Base-by-base conservation (phyloP, 2,113 vertebrate species). In the Corythornis madagascariensis region DNA sequence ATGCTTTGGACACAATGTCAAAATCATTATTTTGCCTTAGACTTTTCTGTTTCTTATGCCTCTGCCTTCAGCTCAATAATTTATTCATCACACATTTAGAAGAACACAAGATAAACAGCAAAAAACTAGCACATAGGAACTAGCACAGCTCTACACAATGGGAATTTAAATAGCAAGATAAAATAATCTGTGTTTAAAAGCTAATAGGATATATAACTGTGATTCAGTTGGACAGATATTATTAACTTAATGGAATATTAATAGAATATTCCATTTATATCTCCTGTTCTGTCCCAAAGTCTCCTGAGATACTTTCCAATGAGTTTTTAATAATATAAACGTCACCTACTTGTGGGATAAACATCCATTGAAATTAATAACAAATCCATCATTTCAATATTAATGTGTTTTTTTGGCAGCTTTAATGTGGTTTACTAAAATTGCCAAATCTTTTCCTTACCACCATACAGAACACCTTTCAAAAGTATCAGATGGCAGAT, bases 1-100 rank as follows among this genome's bases (percentile, higher is more conserved):
- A 88, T 83, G 85, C 63, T 91, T 90, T 85, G 75, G 93, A 95
- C 87, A 89, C 83, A 71, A 90, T 86, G 96, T 93, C 96, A 96
- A 52, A 95, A 84, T 76, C 73, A 92, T 95, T 94, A 90, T 86
- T 92, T 93, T 94, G 72, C 85, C 35, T 93, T 69, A 71, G 56
- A 83, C 45, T 66, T 16, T 86, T 83, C 52, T 89, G 75, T 74
- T 91, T 67, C 66, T 95, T 79, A 86, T 76, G 84, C 66, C n/a
- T 88, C 82, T 79, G 84, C 79, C 80, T 95, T 67, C 60, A 92
- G 91, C 64, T 92, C 92, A 82, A 65, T 95, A 86, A 92, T 90
- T 81, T 67, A 81, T 77, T 89, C 59, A 56, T 74, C 90, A 83
- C 18, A 66, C 35, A 35, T 74, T 88, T 66, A 83, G 55, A 86